Conservation (phyloP, 2,797 vertebrate species). For the Chlorospingus flavigularis region DNA sequence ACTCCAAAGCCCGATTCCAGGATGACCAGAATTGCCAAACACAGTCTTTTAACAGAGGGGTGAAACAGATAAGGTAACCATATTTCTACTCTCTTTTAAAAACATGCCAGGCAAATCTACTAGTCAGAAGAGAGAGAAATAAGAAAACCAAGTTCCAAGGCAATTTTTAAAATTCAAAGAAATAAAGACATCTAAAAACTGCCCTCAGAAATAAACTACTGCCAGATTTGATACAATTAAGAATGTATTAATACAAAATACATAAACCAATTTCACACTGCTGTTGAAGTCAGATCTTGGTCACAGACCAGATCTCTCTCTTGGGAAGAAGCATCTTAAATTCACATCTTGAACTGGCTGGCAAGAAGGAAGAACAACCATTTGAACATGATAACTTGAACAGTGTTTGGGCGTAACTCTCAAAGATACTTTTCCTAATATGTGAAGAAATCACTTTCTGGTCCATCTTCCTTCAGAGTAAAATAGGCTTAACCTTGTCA, state of each 20-base stretch:
- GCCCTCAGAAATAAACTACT: not conserved
- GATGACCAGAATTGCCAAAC: slow-evolving; percentile 7
- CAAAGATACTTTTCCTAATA: not conserved
- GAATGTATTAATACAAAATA: not conserved
- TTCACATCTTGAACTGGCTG: not conserved
- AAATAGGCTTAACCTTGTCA: not conserved
- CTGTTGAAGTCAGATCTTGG: not conserved
- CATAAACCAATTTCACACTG: not conserved
- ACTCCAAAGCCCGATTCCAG: not conserved
- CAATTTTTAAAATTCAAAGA: not conserved
- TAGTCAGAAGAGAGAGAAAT: not conserved
- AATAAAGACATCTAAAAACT: not conserved
- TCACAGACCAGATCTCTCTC: not conserved
- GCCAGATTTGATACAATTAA: not conserved
- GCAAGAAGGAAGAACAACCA: not conserved
- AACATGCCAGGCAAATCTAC: not conserved
- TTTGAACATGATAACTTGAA: not conserved
- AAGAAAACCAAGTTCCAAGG: not conserved
- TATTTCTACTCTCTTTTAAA: slow-evolving; percentile 2
- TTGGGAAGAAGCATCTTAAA: not conserved
- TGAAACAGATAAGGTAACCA: not conserved
- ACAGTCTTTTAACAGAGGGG: not conserved
- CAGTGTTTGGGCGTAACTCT: not conserved
- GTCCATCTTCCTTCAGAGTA: not conserved
- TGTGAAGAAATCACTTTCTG: not conserved